A percentile compares a stretch with the other conserved stretches of the same genome.
Conservation (phyloP, 2,888 invertebrate species). For the Blomia tropicalis region DNA sequence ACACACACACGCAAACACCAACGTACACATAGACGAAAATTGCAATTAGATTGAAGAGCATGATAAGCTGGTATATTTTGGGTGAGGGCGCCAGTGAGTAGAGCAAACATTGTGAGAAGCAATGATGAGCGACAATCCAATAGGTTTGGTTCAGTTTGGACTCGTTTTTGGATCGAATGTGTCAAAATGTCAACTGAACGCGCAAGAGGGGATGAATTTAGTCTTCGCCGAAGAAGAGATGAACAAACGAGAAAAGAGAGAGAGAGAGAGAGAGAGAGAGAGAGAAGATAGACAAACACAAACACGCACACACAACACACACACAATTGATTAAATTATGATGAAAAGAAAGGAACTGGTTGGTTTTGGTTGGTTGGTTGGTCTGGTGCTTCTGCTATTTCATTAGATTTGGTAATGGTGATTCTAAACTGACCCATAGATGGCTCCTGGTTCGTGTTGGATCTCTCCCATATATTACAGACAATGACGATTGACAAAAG, state of each 20-base stretch:
- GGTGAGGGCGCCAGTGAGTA: no score
- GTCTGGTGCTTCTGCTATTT: background rate
- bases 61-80: constrained; percentile 6
- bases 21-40: background rate
- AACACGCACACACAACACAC: no score
- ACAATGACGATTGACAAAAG: no score
- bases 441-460: no score
- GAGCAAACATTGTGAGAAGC: no score
- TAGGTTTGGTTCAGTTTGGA: no score
- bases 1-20: background rate
- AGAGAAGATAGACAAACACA: no score
- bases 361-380: no score
- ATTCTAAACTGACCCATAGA: no score
- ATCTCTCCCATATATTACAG: no score
- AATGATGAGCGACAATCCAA: no score
- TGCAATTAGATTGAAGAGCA: constrained; percentile 7
- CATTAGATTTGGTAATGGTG: constrained; percentile 3
- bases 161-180: background rate
- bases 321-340: background rate
- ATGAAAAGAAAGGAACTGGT: background rate
- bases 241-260: background rate
- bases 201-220: background rate
- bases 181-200: background rate
- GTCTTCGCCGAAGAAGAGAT: background rate
- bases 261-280: background rate